A percentile compares a stretch with the other conserved stretches of the same genome.
Evolutionary conservation across 2,113 vertebrate genomes (phyloP).

Genomic region (Pterophyllum scalare): DNA sequence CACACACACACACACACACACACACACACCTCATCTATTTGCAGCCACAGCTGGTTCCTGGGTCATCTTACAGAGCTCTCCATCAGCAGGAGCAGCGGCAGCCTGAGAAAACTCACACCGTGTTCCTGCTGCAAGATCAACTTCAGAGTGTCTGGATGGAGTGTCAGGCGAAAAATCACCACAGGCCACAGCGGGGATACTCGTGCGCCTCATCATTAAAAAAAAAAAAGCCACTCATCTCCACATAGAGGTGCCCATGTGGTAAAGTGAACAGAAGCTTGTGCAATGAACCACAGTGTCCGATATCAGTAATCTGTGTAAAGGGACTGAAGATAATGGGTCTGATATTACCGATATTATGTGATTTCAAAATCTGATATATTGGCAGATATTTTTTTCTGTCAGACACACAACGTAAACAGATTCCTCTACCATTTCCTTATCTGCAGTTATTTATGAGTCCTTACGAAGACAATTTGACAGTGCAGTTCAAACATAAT

Average conservation of each 20-base stretch:
- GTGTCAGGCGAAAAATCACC: not conserved
- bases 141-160: not conserved
- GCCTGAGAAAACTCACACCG: constrained; percentile 48
- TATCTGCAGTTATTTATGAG: not conserved
- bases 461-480: not conserved
- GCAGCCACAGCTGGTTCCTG: constrained; percentile 59
- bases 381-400: not conserved
- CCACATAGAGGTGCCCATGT: not conserved
- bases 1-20: not conserved
- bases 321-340: not conserved
- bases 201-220: not conserved
- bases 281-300: not conserved
- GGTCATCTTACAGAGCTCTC: constrained; percentile 40
- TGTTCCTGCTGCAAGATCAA: not conserved
- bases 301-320: not conserved
- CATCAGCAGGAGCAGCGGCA: constrained; percentile 26
- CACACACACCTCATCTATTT: constrained; percentile 28
- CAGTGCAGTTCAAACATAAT: not conserved
- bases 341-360: too few species aligned
- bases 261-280: not conserved
- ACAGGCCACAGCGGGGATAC: not conserved
- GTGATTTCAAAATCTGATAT: not conserved
- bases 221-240: not conserved
- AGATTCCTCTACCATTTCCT: not conserved
- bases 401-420: not conserved